Base-by-base conservation (phyloP, 2,888 invertebrate genomes). In the Tryphoninae sp. region DNA sequence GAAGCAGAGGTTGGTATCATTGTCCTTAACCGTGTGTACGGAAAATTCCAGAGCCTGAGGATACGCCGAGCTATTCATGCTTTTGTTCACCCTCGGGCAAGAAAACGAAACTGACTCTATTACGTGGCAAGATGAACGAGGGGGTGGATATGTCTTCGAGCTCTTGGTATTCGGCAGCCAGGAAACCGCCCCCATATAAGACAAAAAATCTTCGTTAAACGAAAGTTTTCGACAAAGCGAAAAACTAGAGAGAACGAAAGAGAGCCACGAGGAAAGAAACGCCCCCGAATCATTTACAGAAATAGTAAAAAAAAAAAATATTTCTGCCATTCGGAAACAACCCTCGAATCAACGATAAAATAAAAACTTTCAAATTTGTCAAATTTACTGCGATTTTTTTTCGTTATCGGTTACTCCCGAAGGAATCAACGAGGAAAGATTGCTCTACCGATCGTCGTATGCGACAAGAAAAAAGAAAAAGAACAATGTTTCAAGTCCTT, bases 41-140 rank as follows among this genome's bases (percentile, higher is more conserved):
- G 53, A 45, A 81, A 78, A 81, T 81, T 81, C 74, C 78, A 42
- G 23, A 51, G 33, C 51, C 53, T 59, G 49, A 26, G 51, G n/a
- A 55, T 26, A 53, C 33, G 16, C 26, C 26, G 26, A 22, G 16
- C 33, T 22, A 13, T 59, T 23, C 11, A 2, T 23, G 22, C 33
- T 62, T 6, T 58, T 69, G 55, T 69, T 58, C 26, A 26, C 26
- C 51, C 55, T 23, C 23, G 23, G n/a, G 23, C 65, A 19, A 45
- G 49, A 67, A 67, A 67, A 45, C 33, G 65, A 67, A 49, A 67
- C 13, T 49, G 23, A 67, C 45, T 67, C 65, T 13, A 67, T 67
- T 67, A 67, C 51, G 19, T 13, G 45, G 13, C 45, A 61, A n/a
- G 33, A 23, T 19, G 55, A 16, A 55, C n/a, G 22, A 55, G 51